Percentiles rank a stretch among this genome's conserved stretches.
phyloP scores from a whole-genome alignment of 2,113 vertebrate species.

The Crocuta crocuta region DNA sequence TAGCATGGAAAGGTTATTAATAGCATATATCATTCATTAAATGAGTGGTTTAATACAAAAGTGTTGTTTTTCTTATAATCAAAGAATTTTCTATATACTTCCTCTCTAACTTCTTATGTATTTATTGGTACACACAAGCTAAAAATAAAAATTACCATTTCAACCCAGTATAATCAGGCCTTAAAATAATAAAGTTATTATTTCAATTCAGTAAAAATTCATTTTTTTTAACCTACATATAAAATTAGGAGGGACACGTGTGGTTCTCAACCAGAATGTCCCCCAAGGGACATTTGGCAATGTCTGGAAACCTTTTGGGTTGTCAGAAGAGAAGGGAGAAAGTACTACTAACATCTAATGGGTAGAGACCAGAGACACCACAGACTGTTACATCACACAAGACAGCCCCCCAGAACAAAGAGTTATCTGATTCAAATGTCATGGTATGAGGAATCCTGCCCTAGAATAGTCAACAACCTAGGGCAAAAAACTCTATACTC shows the following conservation, averaged over 20 bases:
- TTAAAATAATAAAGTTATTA: conserved; percentile 40
- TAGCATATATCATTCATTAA: neutral
- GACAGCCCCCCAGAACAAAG: neutral
- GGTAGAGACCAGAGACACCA: neutral
- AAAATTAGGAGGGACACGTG: neutral
- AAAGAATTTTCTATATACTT: neutral
- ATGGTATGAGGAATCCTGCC: neutral
- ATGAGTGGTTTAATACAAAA: neutral
- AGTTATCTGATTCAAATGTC: neutral
- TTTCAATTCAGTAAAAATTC: neutral
- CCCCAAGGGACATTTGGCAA: neutral
- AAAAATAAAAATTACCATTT: conserved; percentile 42
- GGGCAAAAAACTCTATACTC: neutral
- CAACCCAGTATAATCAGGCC: neutral
- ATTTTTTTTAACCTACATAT: neutral
- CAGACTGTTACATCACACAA: neutral
- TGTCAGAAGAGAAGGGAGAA: neutral
- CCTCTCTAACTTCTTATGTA: neutral
- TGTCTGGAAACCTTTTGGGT: neutral
- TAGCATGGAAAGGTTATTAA: neutral
- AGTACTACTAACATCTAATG: neutral
- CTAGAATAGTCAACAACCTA: neutral
- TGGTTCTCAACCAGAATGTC: neutral
- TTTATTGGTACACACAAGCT: neutral
- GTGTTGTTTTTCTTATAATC: neutral